These are phyloP conservation scores for Hermaeophaga mercurialis DNA, from an alignment of 2,888 invertebrate genomes.

Conservation along the genomic window DNA sequence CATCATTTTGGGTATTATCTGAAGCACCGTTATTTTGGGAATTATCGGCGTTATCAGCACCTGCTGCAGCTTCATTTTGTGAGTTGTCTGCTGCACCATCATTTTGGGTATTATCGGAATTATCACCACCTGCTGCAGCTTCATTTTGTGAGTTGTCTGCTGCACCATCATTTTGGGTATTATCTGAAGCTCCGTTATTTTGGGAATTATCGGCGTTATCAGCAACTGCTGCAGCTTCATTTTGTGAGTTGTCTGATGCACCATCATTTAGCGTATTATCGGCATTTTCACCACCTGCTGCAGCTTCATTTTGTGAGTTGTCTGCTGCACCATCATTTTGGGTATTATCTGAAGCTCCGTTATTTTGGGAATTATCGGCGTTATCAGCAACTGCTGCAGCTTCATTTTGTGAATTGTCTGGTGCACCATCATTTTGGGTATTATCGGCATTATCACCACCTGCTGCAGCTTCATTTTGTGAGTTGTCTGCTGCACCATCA, in stretches of 20 bases:
- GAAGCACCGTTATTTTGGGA: neutral
- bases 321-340: neutral
- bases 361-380: slow-evolving; percentile 1
- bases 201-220: too few relatives aligned
- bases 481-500: too few relatives aligned
- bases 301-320: neutral
- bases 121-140: neutral
- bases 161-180: neutral
- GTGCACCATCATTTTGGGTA: neutral
- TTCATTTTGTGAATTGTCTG: neutral
- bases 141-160: neutral
- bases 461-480: neutral
- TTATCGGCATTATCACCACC: neutral
- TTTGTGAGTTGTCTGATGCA: too few relatives aligned
- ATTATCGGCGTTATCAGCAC: neutral
- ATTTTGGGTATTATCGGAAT: neutral
- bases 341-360: neutral
- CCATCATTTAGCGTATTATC: neutral
- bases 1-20: neutral
- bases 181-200: neutral
- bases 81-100: neutral
- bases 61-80: neutral
- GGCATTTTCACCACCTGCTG: neutral
- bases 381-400: too few relatives aligned
- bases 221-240: neutral